Base-by-base conservation (phyloP, 2,888 invertebrate genomes). In the Caenorhabditis japonica region DNA sequence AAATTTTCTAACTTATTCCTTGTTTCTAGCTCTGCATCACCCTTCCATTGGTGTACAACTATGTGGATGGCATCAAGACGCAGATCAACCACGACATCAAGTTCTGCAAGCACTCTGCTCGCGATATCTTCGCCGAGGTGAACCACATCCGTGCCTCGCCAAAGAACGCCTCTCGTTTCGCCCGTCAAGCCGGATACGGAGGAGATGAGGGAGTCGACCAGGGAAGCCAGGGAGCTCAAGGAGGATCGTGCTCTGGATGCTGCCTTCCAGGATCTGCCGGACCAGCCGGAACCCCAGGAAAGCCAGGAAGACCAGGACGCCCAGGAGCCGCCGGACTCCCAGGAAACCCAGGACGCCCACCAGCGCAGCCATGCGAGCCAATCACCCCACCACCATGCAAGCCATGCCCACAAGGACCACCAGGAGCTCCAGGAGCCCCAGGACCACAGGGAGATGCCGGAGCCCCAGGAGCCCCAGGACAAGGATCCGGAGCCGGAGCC, bases 261-360 rank as follows among this genome's bases (percentile, higher is more conserved):
- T 83, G 83, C 64, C 73, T 79, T 44, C 82, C 83, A 66, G 83
- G 83, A 44, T 72, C 82, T 15, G 76, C 82, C 25, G 83, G 83
- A 81, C 82, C 82, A 38, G 76, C 79, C 41, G 84, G 84, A 61
- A 71, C 81, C 3, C 76, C 81, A 61, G 83, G 83, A 66, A 76
- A 72, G 43, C 78, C 83, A 44, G 83, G 83, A 77, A 59, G 70
- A 52, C 75, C 75, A 58, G 75, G 75, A 70, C 51, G 68, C 23
- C 76, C 78, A 62, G 80, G 80, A 69, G 76, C 80, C 38, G 79
- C 81, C 33, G 81, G 81, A 73, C 71, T 72, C 46, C 80, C 80
- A 53, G 80, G 80, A 66, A 77, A 75, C 56, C 79, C 76, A 55
- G 79, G 81, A 58, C 49, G 75, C 39, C 76, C 77, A 53, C 75